These are phyloP conservation scores for Aeoliscus strigatus DNA, from an alignment of 2,797 vertebrate genomes.

Conservation along the genomic window DNA sequence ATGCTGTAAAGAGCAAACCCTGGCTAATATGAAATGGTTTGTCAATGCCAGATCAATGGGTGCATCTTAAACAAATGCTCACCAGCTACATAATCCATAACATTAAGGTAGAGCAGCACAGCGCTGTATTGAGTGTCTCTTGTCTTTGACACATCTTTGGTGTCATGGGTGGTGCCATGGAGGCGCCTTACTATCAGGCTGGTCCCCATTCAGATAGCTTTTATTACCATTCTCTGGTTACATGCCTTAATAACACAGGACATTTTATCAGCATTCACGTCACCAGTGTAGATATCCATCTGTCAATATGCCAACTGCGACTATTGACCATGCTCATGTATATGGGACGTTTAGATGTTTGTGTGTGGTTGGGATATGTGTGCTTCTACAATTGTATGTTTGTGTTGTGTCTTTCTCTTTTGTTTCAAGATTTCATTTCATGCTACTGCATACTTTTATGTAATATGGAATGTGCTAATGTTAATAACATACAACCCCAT, in stretches of 20 bases:
- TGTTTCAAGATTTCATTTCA: conserved; percentile 57
- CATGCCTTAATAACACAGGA: conserved; percentile 45
- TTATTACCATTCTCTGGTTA: conserved; percentile 70
- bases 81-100: conserved; percentile 59
- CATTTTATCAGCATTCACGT: conserved; percentile 62
- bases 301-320: conserved; percentile 55
- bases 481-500: too few species aligned
- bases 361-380: conserved; percentile 18
- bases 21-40: conserved; percentile 63
- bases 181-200: conserved; percentile 66
- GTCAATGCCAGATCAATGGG: conserved; percentile 72
- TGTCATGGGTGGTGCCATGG: conserved; percentile 68
- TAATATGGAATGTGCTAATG: too few species aligned
- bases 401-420: conserved; percentile 31
- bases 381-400: conserved; percentile 8
- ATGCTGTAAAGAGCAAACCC: conserved; percentile 54
- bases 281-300: conserved; percentile 57
- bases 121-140: conserved; percentile 66
- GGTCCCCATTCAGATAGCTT: conserved; percentile 60
- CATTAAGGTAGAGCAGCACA: conserved; percentile 21
- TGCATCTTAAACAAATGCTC: conserved; percentile 57
- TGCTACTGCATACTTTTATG: too few species aligned
- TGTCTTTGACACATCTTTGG: conserved; percentile 72
- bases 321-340: conserved; percentile 43
- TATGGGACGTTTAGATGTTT: conserved; percentile 22